Evolutionary conservation across 2,113 vertebrate genomes (phyloP).

Genomic region (Psittacula cyanocephala): DNA sequence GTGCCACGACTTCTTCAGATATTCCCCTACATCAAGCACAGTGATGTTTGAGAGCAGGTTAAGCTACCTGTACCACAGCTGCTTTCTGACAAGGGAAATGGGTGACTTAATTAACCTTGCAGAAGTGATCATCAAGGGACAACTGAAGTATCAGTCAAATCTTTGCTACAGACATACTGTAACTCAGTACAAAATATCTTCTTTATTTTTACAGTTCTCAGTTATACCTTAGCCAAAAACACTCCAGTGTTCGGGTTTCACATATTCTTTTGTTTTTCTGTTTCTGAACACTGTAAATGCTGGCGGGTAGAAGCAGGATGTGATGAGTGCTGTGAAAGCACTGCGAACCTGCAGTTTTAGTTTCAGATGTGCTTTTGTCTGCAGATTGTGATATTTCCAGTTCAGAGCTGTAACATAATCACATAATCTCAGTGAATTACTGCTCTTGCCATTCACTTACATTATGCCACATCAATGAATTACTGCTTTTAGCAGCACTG

Average conservation of each 20-base stretch:
- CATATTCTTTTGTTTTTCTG: not conserved
- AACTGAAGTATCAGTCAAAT: not conserved
- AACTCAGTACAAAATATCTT: not conserved
- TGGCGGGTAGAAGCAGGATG: not conserved
- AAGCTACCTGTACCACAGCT: not conserved
- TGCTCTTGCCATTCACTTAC: not conserved
- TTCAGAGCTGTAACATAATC: not conserved
- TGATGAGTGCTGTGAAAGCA: not conserved
- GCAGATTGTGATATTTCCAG: not conserved
- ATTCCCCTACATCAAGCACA: not conserved
- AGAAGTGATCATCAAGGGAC: not conserved
- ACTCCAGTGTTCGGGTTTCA: not conserved
- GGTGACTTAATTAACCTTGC: not conserved
- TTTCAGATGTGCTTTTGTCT: not conserved
- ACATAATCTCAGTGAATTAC: not conserved
- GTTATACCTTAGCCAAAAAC: not conserved
- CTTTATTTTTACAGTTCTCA: not conserved
- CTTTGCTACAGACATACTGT: not conserved
- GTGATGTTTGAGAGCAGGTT: not conserved
- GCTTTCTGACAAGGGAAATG: not conserved
- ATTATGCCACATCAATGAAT: not conserved
- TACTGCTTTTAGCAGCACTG: not conserved
- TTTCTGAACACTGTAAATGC: not conserved
- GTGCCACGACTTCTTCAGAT: not conserved
- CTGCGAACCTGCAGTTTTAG: not conserved